Base-by-base conservation (phyloP, 2,797 vertebrate genomes). In the Miichthys miiuy region DNA sequence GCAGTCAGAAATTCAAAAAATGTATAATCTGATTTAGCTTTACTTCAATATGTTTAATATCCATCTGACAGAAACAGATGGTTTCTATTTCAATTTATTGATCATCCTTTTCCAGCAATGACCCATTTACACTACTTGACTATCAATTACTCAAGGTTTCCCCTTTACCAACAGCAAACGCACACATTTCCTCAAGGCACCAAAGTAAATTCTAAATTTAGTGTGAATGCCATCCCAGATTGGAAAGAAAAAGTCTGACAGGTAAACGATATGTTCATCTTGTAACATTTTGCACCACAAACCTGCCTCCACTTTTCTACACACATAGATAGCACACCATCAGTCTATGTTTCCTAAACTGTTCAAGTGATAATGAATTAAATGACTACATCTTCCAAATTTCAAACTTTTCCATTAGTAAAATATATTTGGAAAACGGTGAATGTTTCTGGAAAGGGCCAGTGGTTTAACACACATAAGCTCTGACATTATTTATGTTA, bases 11-110 rank as follows among this genome's bases (percentile, higher is more conserved):
- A 69, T 55, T 66, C 61, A 3, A 8, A 41, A 71, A 73, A 66
- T 8, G 68, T 34, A 65, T 46, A 66, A 76, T 74, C 54, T 72
- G 55, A 77, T 84, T 80, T 61, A 79, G 23, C 25, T 64, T 69
- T 54, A 65, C 61, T 70, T 75, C 72, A 55, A 38, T 79, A 75
- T 77, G 23, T 82, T 88, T 82, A 82, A 79, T 86, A 68, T 71
- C 44, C 10, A 65, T 3, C 48, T 82, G 76, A 85, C 72, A 83
- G 74, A 72, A 80, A 87, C 64, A 82, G 58, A 88, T 82, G 77
- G 77, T 55, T 75, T 80, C 68, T 34, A 75, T 92, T 87, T 82
- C 62, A 72, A 48, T 73, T 13, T 73, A 86, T 85, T 80, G 80
- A 89, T 85, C 77, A 72, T 77, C 61, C 25, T 44, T 76, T 81